Percentiles rank a stretch among this genome's conserved stretches.
phyloP scores from a whole-genome alignment of 2,888 invertebrate genomes.

The Dastarcus helophoroides region DNA sequence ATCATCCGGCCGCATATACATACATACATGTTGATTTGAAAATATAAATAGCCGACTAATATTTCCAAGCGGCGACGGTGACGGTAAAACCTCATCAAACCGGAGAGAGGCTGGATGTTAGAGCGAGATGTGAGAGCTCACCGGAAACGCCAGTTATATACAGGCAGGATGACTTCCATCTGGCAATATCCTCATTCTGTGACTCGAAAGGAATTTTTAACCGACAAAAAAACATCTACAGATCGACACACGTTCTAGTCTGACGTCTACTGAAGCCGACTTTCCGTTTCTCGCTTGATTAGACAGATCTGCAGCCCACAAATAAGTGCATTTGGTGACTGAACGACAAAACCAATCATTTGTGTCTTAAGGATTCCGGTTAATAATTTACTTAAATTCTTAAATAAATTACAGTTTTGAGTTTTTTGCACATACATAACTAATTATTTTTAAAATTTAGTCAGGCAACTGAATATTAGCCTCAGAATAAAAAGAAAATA shows the following conservation, averaged over 20 bases:
- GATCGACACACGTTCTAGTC: slow-evolving; percentile 1
- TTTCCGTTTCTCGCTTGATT: slow-evolving; percentile 1
- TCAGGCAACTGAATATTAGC: too few relatives aligned
- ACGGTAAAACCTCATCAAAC: not conserved
- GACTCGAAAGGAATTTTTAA: slow-evolving; percentile 31
- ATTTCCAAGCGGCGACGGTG: not conserved
- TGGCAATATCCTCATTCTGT: slow-evolving; percentile 35
- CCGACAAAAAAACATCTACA: slow-evolving; percentile 15
- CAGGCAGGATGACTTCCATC: slow-evolving; percentile 36
- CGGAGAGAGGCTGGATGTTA: slow-evolving; percentile 2
- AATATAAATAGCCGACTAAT: not conserved
- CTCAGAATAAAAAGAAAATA: too few relatives aligned
- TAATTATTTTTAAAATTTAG: too few relatives aligned
- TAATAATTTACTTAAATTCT: too few relatives aligned
- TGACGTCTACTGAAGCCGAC: slow-evolving; percentile 1
- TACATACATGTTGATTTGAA: too few relatives aligned
- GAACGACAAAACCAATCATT: too few relatives aligned
- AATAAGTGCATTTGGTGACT: too few relatives aligned
- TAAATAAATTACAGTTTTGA: too few relatives aligned
- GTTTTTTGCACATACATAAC: too few relatives aligned
- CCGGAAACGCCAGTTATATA: slow-evolving; percentile 49
- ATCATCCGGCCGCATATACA: too few relatives aligned
- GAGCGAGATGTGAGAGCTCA: slow-evolving; percentile 15
- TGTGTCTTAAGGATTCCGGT: too few relatives aligned
- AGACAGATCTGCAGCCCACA: too few relatives aligned